These are phyloP conservation scores for Sanderia malayensis DNA, from an alignment of 30 jellyfish, hydroid and myxozoan genomes.

Conservation along the genomic window DNA sequence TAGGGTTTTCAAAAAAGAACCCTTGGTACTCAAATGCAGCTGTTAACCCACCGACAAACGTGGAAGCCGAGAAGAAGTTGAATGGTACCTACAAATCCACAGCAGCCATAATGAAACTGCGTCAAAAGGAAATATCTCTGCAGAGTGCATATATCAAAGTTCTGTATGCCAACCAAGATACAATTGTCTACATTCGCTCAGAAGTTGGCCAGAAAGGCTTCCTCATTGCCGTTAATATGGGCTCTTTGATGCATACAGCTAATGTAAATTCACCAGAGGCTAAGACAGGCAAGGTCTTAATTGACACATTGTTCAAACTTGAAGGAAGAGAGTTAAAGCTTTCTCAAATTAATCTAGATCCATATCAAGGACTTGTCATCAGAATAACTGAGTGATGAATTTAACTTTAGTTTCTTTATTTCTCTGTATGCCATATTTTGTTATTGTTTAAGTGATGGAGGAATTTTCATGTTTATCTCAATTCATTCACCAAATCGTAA, in stretches of 20 bases:
- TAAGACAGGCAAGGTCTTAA: conserved; percentile 19
- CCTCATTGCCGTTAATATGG: conserved; percentile 45
- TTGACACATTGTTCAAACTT: conserved; percentile 36
- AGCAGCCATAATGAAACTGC: conserved; percentile 11
- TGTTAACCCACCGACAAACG: conserved; percentile 13
- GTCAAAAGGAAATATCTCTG: conserved; percentile 6
- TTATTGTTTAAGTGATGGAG: too few relatives aligned
- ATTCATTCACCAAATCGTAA: too few relatives aligned
- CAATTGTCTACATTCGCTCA: conserved; percentile 3
- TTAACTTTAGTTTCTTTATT: too few relatives aligned
- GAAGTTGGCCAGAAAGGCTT: background rate
- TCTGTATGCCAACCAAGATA: background rate
- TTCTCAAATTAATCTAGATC: background rate
- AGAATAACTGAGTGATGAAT: background rate
- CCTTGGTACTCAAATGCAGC: conserved; percentile 46
- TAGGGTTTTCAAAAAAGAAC: conserved; percentile 29
- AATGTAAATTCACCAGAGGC: background rate
- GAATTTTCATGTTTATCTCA: too few relatives aligned
- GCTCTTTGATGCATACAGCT: background rate
- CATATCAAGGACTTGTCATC: conserved; percentile 39
- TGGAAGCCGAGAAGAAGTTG: conserved; percentile 17
- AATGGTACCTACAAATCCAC: conserved; percentile 33
- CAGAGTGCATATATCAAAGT: background rate
- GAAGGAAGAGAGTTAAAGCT: conserved; percentile 10
- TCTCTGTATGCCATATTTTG: too few relatives aligned